Evolutionary conservation across 2,113 vertebrate species (phyloP).

Genomic region (Pteropus alecto): DNA sequence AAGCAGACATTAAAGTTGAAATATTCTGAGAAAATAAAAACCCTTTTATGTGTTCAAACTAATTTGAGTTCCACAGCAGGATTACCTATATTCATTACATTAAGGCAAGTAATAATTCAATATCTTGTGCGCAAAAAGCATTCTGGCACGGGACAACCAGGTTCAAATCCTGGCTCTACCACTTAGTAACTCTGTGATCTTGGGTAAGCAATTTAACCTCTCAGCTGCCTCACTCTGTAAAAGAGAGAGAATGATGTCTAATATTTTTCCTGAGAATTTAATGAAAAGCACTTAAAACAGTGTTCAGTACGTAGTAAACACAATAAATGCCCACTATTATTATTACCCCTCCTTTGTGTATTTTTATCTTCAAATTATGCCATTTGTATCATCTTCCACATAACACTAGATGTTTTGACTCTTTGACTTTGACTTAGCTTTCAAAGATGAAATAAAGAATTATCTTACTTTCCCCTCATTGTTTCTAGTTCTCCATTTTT

Average conservation of each 20-base stretch:
- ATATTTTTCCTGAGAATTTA: background rate
- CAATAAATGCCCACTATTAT: background rate
- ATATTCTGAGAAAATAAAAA: conserved; percentile 2
- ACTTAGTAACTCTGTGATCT: background rate
- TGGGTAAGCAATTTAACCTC: background rate
- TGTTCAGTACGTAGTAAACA: background rate
- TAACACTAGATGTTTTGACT: background rate
- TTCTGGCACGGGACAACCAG: background rate
- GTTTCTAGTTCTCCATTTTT: background rate
- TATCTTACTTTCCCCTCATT: background rate
- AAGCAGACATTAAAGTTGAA: background rate
- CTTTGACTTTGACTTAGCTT: background rate
- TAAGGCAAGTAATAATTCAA: background rate
- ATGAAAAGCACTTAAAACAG: background rate
- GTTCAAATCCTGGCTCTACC: background rate
- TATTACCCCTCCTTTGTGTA: background rate
- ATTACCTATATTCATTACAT: background rate
- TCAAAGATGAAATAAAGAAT: background rate
- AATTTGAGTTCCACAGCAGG: background rate
- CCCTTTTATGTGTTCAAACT: background rate
- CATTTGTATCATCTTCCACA: background rate
- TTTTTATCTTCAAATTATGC: conserved; percentile 4
- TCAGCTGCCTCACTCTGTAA: background rate
- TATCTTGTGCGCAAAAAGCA: background rate
- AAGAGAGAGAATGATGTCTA: background rate